phyloP scores from a whole-genome alignment of 2,797 vertebrate genomes.

The Acanthiza pusilla region DNA sequence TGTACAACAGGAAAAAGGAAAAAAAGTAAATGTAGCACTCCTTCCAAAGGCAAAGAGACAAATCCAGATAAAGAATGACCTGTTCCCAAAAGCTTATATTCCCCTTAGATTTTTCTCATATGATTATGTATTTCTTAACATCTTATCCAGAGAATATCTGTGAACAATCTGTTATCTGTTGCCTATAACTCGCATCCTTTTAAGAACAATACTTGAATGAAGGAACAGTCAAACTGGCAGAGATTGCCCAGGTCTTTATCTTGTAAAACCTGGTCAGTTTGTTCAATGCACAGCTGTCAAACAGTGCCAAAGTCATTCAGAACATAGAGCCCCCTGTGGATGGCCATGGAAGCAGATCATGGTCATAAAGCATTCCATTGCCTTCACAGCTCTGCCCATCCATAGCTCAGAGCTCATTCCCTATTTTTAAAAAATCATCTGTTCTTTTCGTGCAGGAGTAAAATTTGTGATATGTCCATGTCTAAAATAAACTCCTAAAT shows the following conservation, averaged over 20 bases:
- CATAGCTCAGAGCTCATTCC: not conserved
- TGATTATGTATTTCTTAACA: not conserved
- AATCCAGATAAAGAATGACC: not conserved
- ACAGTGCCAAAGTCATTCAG: not conserved
- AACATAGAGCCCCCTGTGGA: not conserved
- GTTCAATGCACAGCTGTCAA: not conserved
- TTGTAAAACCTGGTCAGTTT: not conserved
- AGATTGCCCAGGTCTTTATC: not conserved
- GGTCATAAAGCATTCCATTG: not conserved
- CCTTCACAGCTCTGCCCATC: not conserved
- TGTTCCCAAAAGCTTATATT: not conserved
- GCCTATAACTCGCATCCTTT: not conserved
- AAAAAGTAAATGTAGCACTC: not conserved
- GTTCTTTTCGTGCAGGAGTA: not conserved
- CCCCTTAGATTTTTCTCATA: not conserved
- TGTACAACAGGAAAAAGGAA: not conserved
- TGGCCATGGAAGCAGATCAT: not conserved
- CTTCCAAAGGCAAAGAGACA: not conserved
- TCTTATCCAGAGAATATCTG: not conserved
- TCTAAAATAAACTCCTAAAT: not conserved
- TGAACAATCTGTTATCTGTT: not conserved
- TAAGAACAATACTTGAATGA: not conserved
- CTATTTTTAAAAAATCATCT: not conserved
- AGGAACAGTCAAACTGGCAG: not conserved
- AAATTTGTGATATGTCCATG: not conserved